Evolutionary conservation across 2,113 vertebrate species (phyloP).

Genomic region (Charina bottae): DNA sequence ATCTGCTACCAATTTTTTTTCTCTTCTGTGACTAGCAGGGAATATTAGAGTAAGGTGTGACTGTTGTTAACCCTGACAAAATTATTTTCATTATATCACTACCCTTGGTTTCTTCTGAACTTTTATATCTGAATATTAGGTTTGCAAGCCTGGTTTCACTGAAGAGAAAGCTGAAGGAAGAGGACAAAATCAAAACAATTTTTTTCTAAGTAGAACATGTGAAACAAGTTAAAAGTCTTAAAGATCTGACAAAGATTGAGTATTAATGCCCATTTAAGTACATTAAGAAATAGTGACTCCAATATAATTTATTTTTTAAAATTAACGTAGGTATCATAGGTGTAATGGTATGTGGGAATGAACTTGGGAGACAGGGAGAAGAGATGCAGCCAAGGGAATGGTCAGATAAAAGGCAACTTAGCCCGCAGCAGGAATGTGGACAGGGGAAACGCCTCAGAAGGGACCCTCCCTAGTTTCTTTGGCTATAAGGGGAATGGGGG

Average conservation of each 20-base stretch:
- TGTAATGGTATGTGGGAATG: not conserved
- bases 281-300: not conserved
- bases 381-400: not conserved
- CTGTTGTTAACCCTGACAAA: conserved; percentile 23
- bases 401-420: not conserved
- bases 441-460: too few relatives aligned
- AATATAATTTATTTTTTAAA: not conserved
- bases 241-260: not conserved
- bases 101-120: conserved; percentile 24
- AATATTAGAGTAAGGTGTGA: conserved; percentile 61
- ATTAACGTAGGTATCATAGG: not conserved
- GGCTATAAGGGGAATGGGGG: not conserved
- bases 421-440: not conserved
- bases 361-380: not conserved
- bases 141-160: not conserved
- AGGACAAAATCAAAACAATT: conserved; percentile 4
- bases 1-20: conserved; percentile 68
- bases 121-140: conserved; percentile 40
- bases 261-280: not conserved
- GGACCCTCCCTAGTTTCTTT: not conserved
- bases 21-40: conserved; percentile 67
- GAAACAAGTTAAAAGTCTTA: not conserved
- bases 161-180: not conserved
- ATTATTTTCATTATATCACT: conserved; percentile 34
- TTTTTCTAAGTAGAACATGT: conserved; percentile 15